These are phyloP conservation scores for Cichladusa arquata DNA, from an alignment of 2,113 vertebrate species.

Conservation along the genomic window DNA sequence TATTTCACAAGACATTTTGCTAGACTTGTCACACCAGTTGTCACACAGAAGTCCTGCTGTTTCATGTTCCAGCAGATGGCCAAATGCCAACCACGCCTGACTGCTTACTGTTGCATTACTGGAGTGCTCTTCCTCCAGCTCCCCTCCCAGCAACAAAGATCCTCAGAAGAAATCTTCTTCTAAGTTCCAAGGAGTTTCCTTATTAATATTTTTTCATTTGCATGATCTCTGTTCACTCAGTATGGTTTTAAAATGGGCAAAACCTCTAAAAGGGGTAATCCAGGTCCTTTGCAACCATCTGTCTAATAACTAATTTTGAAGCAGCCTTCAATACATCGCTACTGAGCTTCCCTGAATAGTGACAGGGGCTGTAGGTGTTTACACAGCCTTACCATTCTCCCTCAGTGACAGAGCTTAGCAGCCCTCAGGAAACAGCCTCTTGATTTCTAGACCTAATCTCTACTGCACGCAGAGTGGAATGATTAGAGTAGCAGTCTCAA, in stretches of 20 bases:
- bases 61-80: neutral
- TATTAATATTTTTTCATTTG: neutral
- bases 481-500: neutral
- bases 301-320: neutral
- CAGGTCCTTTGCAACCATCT: neutral
- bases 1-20: neutral
- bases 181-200: neutral
- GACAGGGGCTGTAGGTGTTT: neutral
- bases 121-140: neutral
- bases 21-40: neutral
- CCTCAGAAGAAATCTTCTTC: neutral
- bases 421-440: neutral
- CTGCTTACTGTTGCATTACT: neutral
- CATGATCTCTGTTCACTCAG: neutral
- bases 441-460: neutral
- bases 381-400: neutral
- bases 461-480: neutral
- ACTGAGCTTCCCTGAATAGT: neutral
- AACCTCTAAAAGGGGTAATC: neutral
- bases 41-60: neutral
- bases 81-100: neutral
- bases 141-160: neutral
- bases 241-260: neutral
- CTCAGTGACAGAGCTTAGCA: neutral
- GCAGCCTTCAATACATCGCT: neutral